A percentile compares a stretch with the other conserved stretches of the same genome.
phyloP scores from a whole-genome alignment of 2,888 invertebrate genomes.

The Philereme vetulata region DNA sequence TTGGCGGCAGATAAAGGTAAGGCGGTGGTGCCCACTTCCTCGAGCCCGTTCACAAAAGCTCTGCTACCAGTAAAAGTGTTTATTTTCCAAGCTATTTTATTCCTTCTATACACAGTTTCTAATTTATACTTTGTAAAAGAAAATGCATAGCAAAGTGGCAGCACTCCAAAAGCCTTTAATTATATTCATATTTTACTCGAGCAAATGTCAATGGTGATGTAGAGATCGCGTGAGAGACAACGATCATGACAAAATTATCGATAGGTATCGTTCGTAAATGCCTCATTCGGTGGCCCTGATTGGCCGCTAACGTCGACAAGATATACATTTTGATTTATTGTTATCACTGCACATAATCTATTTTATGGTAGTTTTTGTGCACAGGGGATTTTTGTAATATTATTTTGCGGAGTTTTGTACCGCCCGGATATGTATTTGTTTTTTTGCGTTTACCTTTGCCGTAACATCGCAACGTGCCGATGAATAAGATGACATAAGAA shows the following conservation, averaged over 20 bases:
- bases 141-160: conserved; percentile 13
- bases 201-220: conserved; percentile 56
- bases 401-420: not conserved
- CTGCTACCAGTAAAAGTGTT: no score
- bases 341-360: conserved; percentile 19
- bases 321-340: conserved; percentile 49
- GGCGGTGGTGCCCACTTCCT: no score
- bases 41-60: no score
- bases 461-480: no score
- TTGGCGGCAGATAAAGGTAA: no score
- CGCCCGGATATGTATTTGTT: no score
- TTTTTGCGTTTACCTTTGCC: no score
- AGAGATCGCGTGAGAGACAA: conserved; percentile 58
- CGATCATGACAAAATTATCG: conserved; percentile 60
- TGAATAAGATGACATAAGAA: no score
- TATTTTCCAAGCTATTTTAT: no score
- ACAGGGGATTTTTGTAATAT: not conserved
- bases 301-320: conserved; percentile 54
- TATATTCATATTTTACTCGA: conserved; percentile 42
- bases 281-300: conserved; percentile 49
- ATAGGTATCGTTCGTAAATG: conserved; percentile 56
- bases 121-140: not conserved
- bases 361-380: conserved; percentile 2
- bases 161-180: conserved; percentile 37
- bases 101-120: no score